Evolutionary conservation across 2,888 invertebrate genomes (phyloP), one percentile per base, ranked within the genome.

Genomic region (Eupithecia subfuscata): DNA sequence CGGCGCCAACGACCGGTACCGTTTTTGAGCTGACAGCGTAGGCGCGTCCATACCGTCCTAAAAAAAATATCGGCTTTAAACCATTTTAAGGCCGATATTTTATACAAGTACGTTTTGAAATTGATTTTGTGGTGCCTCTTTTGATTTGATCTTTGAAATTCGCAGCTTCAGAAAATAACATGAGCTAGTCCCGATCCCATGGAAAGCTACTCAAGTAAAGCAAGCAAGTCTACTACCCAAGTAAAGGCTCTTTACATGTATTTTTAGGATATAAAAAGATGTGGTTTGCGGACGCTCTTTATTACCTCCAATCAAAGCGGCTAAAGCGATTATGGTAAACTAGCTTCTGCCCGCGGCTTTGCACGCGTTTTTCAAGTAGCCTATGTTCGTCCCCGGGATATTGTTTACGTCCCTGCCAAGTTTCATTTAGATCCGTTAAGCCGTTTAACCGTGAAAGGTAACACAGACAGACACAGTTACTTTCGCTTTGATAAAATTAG

Each of bases 1-100:
- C 65, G 65, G 65, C 65, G 65, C 65, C 65, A 64, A 34, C 34
- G 65, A 67, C 11, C 9, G 11, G 14, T 65, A 37, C 30, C 9
- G 11, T 67, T 37, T 37, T 37, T 67, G 30, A 64, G 0, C 40
- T 0, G 5, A n/a, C 12, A 67, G 37, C 22, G 65, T 67, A 67
- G 65, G 65, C n/a, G n/a, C 16, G 16, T 18, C n/a, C n/a, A n/a
- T n/a, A n/a, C n/a, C n/a, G n/a, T n/a, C n/a, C n/a, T n/a, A n/a
- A n/a, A n/a, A n/a, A n/a, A n/a, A n/a, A n/a, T n/a, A n/a, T n/a
- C n/a, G n/a, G n/a, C n/a, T n/a, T n/a, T n/a, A n/a, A n/a, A n/a
- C n/a, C n/a, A n/a, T n/a, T 34, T 4, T 34, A 64, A 25, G 63
- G 12, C 63, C 52, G n/a, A n/a, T 30, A 30, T 30, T 30, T 30